Evolutionary conservation across 2,797 vertebrate species (phyloP), one percentile per base, ranked within the genome.

Genomic region (Aselliscus stoliczkanus): DNA sequence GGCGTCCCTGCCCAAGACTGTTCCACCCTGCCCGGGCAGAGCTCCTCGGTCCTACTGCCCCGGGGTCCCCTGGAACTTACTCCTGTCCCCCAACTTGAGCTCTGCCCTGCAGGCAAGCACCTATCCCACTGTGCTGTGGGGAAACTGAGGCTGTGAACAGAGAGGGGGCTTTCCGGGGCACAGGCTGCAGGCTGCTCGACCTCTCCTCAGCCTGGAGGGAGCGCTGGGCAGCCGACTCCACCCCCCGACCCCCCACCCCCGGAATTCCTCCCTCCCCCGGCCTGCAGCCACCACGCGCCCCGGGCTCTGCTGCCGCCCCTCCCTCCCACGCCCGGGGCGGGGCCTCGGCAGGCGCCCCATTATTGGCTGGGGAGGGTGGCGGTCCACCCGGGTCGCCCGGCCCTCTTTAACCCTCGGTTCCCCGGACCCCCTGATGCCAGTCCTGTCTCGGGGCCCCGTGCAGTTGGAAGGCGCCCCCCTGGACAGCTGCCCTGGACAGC

Each of bases 351-450:
- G 77, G 56, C 11, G 5, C 4, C 34, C 44, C 7, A 4, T 47
- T 62, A 72, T 67, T 88, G 76, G 96, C 70, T 52, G 47, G 17
- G 10, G 44, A 31, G 34, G 37, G 47, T 21, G 90, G 76, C 54
- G 0, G 8, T 69, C 69, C 0, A 4, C 1, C 29, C 0, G 0
- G 5, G 27, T 6, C 25, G 17, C 54, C 73, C 3, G 4, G 80
- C 50, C 83, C 69, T n/a, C 29, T 25, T 87, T 94, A 96, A 95
- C 79, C 58, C 64, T 50, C 4, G 8, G 73, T 47, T 5, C 52
- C 14, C 37, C 0, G 1, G 18, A 50, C n/a, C 21, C n/a, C 1
- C 12, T 0, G 1, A 39, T 0, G 1, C 42, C 31, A 21, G 18
- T 13, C 27, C 27, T 2, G 2, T 25, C 20, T 29, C 6, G 4